A percentile compares a stretch with the other conserved stretches of the same genome.
phyloP scores from a whole-genome alignment of 2,888 invertebrate genomes.

The Cinara cedri region DNA sequence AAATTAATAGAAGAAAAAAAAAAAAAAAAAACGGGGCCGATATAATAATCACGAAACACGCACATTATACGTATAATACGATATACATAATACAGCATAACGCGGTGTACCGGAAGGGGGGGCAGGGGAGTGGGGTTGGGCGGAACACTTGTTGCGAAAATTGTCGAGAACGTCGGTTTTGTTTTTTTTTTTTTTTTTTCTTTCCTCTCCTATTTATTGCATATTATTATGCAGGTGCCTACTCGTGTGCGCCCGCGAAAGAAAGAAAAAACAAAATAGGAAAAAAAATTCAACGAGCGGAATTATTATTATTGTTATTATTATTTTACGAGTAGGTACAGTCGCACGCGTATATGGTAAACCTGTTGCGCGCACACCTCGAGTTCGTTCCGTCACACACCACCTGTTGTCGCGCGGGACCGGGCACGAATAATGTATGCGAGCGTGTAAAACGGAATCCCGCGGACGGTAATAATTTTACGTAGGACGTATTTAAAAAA shows the following conservation, averaged over 20 bases:
- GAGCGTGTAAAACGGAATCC: background rate
- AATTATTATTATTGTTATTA: constrained; percentile 10
- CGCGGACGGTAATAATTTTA: background rate
- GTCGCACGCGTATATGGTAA: constrained; percentile 29
- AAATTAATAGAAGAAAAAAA: too few species aligned
- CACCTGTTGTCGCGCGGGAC: background rate
- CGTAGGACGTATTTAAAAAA: background rate
- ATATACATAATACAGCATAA: too few species aligned
- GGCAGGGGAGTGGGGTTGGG: too few species aligned
- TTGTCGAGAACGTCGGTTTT: background rate
- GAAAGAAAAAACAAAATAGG: background rate
- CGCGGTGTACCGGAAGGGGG: too few species aligned
- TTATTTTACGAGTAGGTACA: background rate
- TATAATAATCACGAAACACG: constrained; percentile 12
- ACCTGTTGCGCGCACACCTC: constrained; percentile 30
- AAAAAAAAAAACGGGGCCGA: background rate
- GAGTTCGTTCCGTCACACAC: constrained; percentile 1
- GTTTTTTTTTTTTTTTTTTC: background rate
- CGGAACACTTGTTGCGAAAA: constrained; percentile 27
- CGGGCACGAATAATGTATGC: too few species aligned
- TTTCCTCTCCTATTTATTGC: background rate
- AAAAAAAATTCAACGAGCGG: constrained; percentile 10
- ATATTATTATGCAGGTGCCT: too few species aligned
- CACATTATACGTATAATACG: constrained; percentile 6
- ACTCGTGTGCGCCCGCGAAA: background rate